These are phyloP conservation scores for Phyto melanocephala DNA, from an alignment of 2,888 invertebrate species.

Conservation along the genomic window DNA sequence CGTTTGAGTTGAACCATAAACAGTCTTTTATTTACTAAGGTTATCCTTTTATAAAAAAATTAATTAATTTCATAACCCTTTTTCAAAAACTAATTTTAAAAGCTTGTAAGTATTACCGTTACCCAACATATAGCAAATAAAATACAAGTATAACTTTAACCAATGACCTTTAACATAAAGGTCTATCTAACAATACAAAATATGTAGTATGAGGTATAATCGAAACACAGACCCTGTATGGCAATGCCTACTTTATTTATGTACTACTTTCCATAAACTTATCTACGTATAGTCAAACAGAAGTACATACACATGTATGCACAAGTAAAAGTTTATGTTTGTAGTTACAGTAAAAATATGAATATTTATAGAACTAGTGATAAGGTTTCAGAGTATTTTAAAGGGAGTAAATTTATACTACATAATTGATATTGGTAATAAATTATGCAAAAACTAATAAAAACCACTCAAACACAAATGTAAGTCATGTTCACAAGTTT, in stretches of 20 bases:
- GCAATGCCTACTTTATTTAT: constrained; percentile 46
- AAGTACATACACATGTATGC: too few species aligned
- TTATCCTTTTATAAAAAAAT: too few species aligned
- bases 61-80: too few species aligned
- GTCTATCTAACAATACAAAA: constrained; percentile 18
- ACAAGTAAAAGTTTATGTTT: too few species aligned
- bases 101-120: too few species aligned
- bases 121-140: too few species aligned
- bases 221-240: too few species aligned
- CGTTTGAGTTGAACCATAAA: too few species aligned
- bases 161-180: constrained; percentile 40
- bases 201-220: neutral
- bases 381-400: neutral
- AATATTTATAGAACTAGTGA: neutral
- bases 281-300: too few species aligned
- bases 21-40: too few species aligned
- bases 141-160: neutral
- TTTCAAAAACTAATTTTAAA: too few species aligned
- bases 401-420: constrained; percentile 32
- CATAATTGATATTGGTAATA: constrained; percentile 37
- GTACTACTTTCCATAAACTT: constrained; percentile 5
- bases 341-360: too few species aligned
- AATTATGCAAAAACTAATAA: constrained; percentile 29
- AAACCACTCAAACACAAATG: neutral
- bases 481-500: neutral